Evolutionary conservation across 2,113 vertebrate genomes (phyloP).

Genomic region (Chaetura pelagica): DNA sequence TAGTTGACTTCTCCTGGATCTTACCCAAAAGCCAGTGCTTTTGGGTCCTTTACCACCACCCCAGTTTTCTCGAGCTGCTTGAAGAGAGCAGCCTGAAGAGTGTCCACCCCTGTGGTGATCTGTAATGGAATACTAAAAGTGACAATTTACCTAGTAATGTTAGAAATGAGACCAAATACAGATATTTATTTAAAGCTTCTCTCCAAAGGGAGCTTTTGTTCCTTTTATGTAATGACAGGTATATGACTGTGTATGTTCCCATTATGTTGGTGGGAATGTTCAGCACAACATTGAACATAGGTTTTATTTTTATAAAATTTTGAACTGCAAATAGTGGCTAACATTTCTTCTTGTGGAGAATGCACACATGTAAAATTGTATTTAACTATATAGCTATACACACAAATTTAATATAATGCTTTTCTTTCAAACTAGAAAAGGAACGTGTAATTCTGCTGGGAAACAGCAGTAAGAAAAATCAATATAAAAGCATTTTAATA

Average conservation of each 20-base stretch:
- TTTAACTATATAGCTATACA: background rate
- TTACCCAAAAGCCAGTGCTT: rapidly evolving
- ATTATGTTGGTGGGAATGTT: background rate
- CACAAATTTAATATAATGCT: background rate
- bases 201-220: background rate
- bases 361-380: background rate
- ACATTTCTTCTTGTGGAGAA: background rate
- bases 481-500: background rate
- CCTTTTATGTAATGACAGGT: background rate
- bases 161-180: background rate
- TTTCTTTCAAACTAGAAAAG: background rate
- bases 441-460: background rate
- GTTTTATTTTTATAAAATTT: background rate
- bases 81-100: no score
- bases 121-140: no score
- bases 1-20: background rate
- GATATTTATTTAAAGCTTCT: background rate
- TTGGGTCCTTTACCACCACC: no score
- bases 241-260: rapidly evolving
- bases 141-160: rapidly evolving
- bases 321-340: background rate
- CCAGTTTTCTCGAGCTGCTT: rapidly evolving
- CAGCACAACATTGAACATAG: background rate
- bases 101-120: no score
- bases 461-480: background rate